Base-by-base conservation (phyloP, 30 jellyfish, hydroid and myxozoan species). In the Clytia hemisphaerica region DNA sequence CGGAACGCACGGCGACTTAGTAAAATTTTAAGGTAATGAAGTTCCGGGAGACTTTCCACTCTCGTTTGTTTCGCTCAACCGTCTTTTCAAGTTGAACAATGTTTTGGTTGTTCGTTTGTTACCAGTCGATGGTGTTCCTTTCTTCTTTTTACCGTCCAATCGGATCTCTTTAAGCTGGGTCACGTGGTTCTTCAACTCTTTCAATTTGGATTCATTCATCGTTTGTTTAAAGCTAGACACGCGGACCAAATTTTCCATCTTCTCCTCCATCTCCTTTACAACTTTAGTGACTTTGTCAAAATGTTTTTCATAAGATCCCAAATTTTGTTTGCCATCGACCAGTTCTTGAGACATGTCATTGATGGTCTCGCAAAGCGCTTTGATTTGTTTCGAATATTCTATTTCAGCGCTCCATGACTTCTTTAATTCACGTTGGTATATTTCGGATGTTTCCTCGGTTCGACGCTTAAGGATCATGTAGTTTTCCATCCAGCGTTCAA, bases 51-150 rank as follows among this genome's bases (percentile, higher is more conserved):
- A n/a, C n/a, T n/a, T n/a, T n/a, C n/a, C n/a, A n/a, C 70, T 62
- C 30, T 62, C 76, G 10, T 62, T 62, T 7, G 78, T 37, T 37
- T 65, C 78, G 78, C 78, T 65, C 35, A 65, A n/a, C 25, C 78
- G 37, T n/a, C 78, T 31, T 37, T 65, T 65, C 64, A 65, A 37
- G 19, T 44, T 37, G 38, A 65, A 65, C 36, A 65, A 36, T 4
- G 12, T 44, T 37, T 65, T 65, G 22, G 78, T 25, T 27, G 44
- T 14, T 45, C 78, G 32, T 44, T 44, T 33, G 0, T 40, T 65
- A 14, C 44, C 44, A 35, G 37, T 65, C 25, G 16, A 10, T 3
- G 34, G 10, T 4, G 78, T 4, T 16, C 68, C n/a, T n/a, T n/a
- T n/a, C n/a, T n/a, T n/a, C n/a, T n/a, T n/a, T n/a, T n/a, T n/a